Conservation (phyloP, 2,888 invertebrate genomes). For the Coronaproctus castanopsis region DNA sequence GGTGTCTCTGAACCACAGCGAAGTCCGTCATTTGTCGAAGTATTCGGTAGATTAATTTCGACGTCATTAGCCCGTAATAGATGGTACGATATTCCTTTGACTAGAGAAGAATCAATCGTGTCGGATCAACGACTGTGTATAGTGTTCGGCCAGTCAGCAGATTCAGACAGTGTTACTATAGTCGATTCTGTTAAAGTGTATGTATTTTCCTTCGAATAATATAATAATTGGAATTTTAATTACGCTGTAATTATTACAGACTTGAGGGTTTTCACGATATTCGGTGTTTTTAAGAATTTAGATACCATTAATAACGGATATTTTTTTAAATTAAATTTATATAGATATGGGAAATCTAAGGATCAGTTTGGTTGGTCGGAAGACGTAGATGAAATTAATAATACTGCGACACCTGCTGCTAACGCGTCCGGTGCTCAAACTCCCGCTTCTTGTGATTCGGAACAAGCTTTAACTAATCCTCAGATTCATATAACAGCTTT, state of each 20-base stretch:
- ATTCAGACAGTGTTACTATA: slow-evolving; percentile 73
- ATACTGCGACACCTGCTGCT: slow-evolving; percentile 6
- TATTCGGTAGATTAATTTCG: slow-evolving; percentile 49
- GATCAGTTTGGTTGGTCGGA: slow-evolving; percentile 95
- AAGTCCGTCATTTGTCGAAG: slow-evolving; percentile 54
- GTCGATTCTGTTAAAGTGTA: slow-evolving; percentile 78
- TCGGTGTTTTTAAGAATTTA: too few species aligned
- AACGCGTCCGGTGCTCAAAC: not conserved
- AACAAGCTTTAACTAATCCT: slow-evolving; percentile 2
- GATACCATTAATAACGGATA: not conserved
- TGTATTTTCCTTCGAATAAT: slow-evolving; percentile 20
- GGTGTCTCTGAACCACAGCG: slow-evolving; percentile 64
- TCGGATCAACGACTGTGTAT: slow-evolving; percentile 78
- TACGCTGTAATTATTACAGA: too few species aligned
- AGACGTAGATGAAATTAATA: slow-evolving; percentile 55
- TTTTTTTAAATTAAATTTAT: not conserved
- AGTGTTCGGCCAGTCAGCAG: slow-evolving; percentile 64
- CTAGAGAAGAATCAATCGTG: slow-evolving; percentile 76
- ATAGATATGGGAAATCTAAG: slow-evolving; percentile 78
- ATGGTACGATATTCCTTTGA: slow-evolving; percentile 90
- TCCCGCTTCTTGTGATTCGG: not conserved
- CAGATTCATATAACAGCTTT: not conserved
- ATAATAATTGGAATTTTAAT: too few species aligned
- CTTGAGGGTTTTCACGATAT: too few species aligned
- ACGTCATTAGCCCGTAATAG: slow-evolving; percentile 54